Evolutionary conservation across 1,140 invertebrate species (phyloP).

Genomic region (Drusus annulatus): DNA sequence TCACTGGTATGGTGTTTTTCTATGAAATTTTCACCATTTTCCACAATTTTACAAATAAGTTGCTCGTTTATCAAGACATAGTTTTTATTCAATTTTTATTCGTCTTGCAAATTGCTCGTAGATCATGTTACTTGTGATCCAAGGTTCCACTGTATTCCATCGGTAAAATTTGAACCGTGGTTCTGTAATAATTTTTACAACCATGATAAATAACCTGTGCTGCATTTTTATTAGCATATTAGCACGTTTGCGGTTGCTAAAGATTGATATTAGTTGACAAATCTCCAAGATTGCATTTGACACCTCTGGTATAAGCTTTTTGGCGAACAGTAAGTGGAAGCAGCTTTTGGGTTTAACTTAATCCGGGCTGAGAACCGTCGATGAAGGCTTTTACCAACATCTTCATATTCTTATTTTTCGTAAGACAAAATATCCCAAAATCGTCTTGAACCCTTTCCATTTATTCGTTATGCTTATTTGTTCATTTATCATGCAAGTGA

Average conservation of each 20-base stretch:
- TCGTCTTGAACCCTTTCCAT: constrained; percentile 24
- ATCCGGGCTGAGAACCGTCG: constrained; percentile 53
- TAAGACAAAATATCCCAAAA: constrained; percentile 40
- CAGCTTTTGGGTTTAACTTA: constrained; percentile 51
- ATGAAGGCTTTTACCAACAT: constrained; percentile 57
- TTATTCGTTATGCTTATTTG: not conserved
- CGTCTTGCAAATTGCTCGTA: no score
- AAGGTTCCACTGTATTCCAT: no score
- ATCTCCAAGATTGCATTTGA: constrained; percentile 28
- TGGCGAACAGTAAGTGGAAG: constrained; percentile 27
- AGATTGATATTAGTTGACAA: constrained; percentile 13
- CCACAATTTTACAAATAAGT: no score
- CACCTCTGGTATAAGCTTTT: constrained; percentile 38
- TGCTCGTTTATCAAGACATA: no score
- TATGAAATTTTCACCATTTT: no score
- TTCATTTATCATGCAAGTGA: not conserved
- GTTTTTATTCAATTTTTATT: no score
- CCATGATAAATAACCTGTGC: no score
- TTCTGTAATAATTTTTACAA: no score
- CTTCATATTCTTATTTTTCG: constrained; percentile 58
- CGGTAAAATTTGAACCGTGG: no score
- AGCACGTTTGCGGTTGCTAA: not conserved
- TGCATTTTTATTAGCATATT: not conserved
- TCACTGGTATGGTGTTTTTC: no score
- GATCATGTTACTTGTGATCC: no score